Evolutionary conservation across 2,113 vertebrate species (phyloP).

Genomic region (Diadophis punctatus): DNA sequence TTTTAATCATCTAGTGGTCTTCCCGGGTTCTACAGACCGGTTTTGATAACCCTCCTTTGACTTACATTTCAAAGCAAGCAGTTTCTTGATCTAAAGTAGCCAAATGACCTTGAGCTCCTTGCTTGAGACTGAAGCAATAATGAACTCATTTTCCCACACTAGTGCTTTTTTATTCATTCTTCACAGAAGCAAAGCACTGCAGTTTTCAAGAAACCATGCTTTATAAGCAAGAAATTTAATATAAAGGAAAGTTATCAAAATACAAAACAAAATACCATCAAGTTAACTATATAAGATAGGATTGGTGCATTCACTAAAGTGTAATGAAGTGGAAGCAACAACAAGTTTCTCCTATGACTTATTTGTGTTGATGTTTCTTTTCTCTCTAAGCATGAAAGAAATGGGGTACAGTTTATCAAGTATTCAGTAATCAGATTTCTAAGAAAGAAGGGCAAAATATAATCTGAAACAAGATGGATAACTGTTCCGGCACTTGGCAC

Average conservation of each 20-base stretch:
- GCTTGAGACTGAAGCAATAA: constrained; percentile 44
- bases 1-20: not conserved
- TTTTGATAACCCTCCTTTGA: constrained; percentile 24
- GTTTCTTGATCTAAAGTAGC: constrained; percentile 50
- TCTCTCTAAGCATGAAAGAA: constrained; percentile 46
- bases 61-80: constrained; percentile 43
- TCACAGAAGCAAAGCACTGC: constrained; percentile 11
- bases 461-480: constrained; percentile 48
- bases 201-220: constrained; percentile 21
- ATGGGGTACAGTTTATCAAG: constrained; percentile 39
- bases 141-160: constrained; percentile 24
- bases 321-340: constrained; percentile 57
- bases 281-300: constrained; percentile 65
- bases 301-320: constrained; percentile 58
- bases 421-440: constrained; percentile 40
- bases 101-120: constrained; percentile 43
- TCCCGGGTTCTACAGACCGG: not conserved
- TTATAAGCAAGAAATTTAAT: constrained; percentile 51
- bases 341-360: constrained; percentile 51
- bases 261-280: constrained; percentile 19
- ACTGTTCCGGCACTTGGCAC: not conserved
- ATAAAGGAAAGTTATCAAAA: constrained; percentile 55
- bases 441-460: constrained; percentile 26
- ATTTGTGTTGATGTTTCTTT: constrained; percentile 49
- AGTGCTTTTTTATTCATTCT: constrained; percentile 30